Evolutionary conservation across 2,888 invertebrate genomes (phyloP).

Genomic region (Tiphia femorata): DNA sequence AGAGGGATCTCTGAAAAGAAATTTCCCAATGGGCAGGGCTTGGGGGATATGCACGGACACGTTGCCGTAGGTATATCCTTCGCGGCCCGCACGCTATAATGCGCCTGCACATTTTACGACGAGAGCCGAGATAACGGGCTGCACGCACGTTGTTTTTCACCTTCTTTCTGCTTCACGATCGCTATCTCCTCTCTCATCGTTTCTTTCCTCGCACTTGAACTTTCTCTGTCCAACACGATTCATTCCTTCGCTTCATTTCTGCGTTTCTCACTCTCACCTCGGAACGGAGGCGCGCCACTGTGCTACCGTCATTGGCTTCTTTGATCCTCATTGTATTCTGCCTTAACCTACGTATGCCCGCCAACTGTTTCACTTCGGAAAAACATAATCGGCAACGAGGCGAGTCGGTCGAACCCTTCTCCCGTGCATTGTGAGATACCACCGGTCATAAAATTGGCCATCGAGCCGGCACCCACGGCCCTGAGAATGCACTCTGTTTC

Average conservation of each 20-base stretch:
- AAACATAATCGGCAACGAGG: constrained; percentile 41
- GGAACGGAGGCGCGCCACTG: too few relatives aligned
- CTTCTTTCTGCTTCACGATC: constrained; percentile 21
- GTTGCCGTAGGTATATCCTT: constrained; percentile 14
- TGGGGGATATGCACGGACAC: constrained; percentile 28
- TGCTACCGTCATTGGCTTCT: too few relatives aligned
- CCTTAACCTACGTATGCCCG: too few relatives aligned
- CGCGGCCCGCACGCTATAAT: constrained; percentile 42
- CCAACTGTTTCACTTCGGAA: constrained; percentile 30
- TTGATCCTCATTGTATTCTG: too few relatives aligned
- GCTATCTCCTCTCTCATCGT: background rate
- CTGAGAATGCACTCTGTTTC: too few relatives aligned
- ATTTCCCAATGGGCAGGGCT: constrained; percentile 47
- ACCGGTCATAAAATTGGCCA: too few relatives aligned
- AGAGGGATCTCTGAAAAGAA: constrained; percentile 36
- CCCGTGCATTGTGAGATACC: too few relatives aligned
- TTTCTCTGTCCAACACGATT: too few relatives aligned
- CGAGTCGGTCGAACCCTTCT: too few relatives aligned
- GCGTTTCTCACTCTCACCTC: too few relatives aligned
- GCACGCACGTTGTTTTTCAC: constrained; percentile 32
- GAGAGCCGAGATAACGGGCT: constrained; percentile 39
- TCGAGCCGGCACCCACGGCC: too few relatives aligned
- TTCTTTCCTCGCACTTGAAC: background rate
- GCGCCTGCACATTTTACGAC: constrained; percentile 48
- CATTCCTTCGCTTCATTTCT: too few relatives aligned